Evolutionary conservation across 2,797 vertebrate species (phyloP).

Genomic region (Melanogrammus aeglefinus): DNA sequence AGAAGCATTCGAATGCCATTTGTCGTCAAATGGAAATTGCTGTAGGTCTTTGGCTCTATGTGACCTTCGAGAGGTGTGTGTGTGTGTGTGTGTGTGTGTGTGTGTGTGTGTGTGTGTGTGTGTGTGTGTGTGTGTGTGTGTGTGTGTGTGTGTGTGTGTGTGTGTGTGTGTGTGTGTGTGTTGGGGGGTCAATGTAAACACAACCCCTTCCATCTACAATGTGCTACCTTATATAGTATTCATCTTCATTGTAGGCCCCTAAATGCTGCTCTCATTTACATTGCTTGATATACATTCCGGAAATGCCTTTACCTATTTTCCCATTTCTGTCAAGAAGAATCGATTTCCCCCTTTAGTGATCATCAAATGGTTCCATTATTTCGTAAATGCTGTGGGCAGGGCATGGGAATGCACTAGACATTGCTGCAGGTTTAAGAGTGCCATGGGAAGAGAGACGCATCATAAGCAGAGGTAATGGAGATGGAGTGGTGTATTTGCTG

Average conservation of each 20-base stretch:
- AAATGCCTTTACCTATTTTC: slow-evolving; percentile 20
- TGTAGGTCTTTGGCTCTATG: slow-evolving; percentile 31
- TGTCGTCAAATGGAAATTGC: slow-evolving; percentile 32
- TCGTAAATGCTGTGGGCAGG: slow-evolving; percentile 29
- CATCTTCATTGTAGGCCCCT: background rate
- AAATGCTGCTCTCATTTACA: background rate
- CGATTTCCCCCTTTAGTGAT: slow-evolving; percentile 17
- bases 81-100: background rate
- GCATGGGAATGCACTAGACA: slow-evolving; percentile 39
- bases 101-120: background rate
- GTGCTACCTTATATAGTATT: background rate
- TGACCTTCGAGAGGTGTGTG: slow-evolving; percentile 22
- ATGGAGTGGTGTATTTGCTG: slow-evolving; percentile 67
- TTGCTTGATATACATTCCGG: background rate
- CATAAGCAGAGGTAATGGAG: slow-evolving; percentile 66
- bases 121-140: background rate
- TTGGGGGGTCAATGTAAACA: slow-evolving; percentile 25
- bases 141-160: background rate
- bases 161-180: background rate
- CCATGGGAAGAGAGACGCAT: slow-evolving; percentile 48
- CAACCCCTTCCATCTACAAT: slow-evolving; percentile 6
- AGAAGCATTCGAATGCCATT: slow-evolving; percentile 26
- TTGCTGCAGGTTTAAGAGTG: slow-evolving; percentile 53
- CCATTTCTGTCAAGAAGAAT: slow-evolving; percentile 14
- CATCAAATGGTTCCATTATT: slow-evolving; percentile 34